Evolutionary conservation across 1,140 invertebrate genomes (phyloP).

Genomic region (Drosophila gunungcola): DNA sequence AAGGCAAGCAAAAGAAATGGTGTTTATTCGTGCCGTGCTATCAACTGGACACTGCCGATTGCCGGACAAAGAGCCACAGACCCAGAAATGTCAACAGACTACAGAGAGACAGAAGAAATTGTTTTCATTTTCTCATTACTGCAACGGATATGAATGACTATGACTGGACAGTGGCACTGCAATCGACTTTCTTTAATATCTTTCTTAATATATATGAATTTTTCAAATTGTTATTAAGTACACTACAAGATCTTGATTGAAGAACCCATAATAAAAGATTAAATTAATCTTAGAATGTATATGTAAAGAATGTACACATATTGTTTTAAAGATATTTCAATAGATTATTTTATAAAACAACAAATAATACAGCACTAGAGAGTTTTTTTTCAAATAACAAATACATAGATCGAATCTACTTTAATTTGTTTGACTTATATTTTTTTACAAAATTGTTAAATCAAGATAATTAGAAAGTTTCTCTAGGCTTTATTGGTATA

Average conservation of each 20-base stretch:
- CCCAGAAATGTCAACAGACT: conserved; percentile 31
- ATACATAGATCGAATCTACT: too few species aligned
- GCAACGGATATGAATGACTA: conserved; percentile 18
- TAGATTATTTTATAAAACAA: too few species aligned
- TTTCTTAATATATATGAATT: neutral
- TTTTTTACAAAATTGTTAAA: conserved; percentile 3
- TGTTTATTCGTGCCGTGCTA: conserved; percentile 41
- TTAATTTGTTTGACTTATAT: too few species aligned
- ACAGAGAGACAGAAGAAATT: conserved; percentile 17
- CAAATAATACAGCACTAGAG: too few species aligned
- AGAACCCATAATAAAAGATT: too few species aligned
- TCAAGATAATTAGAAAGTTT: conserved; percentile 7
- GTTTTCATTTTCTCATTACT: conserved; percentile 39
- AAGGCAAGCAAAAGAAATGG: conserved; percentile 48
- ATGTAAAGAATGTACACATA: too few species aligned
- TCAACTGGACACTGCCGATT: conserved; percentile 29
- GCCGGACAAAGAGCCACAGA: conserved; percentile 31
- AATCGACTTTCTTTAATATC: neutral
- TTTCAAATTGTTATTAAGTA: too few species aligned
- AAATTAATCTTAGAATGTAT: too few species aligned
- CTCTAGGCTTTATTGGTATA: neutral
- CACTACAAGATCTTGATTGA: too few species aligned
- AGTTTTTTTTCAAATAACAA: too few species aligned
- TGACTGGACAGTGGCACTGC: conserved; percentile 1
- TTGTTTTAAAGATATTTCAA: too few species aligned